Base-by-base conservation (phyloP, 2,888 invertebrate genomes). In the Priocnemis perturbator region DNA sequence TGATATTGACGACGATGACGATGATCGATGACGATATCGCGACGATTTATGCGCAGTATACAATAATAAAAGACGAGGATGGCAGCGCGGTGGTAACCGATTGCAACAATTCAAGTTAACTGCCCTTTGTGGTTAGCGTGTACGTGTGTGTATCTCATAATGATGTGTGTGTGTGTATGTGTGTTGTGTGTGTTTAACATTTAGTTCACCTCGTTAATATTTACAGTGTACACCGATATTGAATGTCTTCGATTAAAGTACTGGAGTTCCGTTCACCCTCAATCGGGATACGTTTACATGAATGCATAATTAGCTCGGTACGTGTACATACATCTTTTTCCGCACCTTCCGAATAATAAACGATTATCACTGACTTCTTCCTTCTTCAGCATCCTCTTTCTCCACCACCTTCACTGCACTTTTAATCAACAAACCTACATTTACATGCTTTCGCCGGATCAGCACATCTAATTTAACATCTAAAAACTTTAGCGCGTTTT, bases 171-270 rank as follows among this genome's bases (percentile, higher is more conserved):
- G 1, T 37, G 37, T 37, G 37, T 37, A 9, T 37, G 37, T 37
- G 50, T 63, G 67, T 56, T 0, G 52, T 57, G 37, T 37, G 37
- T 37, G 37, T 37, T 44, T 64, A 64, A 70, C 64, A 61, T 67
- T 74, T 66, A 58, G 64, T 60, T 65, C 19, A 69, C 60, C 67
- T 67, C 58, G 60, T 59, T 62, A 68, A 64, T 79, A 82, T 82
- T 76, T 82, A 77, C 79, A 77, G 66, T 73, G 69, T 72, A 80
- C 67, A 79, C 60, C 77, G 71, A 79, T 67, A 63, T 74, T 74
- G 68, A 70, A 74, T 73, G 78, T 58, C 71, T 67, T 71, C 58
- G 74, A 69, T 66, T 37, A 37, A 37, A 37, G 70, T 74, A 75
- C 67, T 58, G 64, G 67, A 77, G 69, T 71, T 73, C 64, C 55